Evolutionary conservation across 2,797 vertebrate genomes (phyloP).

Genomic region (Lepilemur septentrionalis): DNA sequence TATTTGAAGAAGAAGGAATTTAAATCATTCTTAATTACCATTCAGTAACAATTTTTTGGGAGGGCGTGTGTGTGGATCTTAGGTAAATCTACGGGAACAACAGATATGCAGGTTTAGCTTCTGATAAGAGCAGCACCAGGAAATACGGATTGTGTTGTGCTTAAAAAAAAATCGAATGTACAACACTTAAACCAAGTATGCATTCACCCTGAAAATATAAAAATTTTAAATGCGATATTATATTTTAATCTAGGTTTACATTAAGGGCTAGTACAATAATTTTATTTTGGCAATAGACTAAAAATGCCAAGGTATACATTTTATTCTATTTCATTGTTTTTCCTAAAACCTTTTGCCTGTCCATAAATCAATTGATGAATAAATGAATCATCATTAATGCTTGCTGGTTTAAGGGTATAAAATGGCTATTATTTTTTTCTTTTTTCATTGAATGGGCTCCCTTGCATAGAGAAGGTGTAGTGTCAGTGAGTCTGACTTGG

Average conservation of each 20-base stretch:
- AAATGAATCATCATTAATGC: background rate
- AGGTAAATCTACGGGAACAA: background rate
- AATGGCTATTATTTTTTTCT: background rate
- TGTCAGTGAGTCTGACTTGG: background rate
- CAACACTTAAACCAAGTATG: background rate
- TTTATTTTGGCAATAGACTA: slow-evolving; percentile 11
- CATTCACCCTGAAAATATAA: background rate
- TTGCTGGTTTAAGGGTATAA: background rate
- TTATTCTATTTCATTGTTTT: background rate
- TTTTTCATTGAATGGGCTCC: background rate
- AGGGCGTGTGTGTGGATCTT: background rate
- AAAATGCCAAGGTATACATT: background rate
- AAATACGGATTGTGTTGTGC: background rate
- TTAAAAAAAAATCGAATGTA: background rate
- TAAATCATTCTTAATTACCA: background rate
- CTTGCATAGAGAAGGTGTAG: background rate
- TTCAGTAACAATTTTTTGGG: background rate
- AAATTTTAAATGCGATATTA: background rate
- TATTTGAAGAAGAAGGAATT: background rate
- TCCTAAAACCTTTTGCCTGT: background rate
- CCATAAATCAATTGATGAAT: background rate
- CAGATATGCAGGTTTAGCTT: background rate
- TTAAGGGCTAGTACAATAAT: background rate
- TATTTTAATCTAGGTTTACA: background rate
- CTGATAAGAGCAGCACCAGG: background rate